Base-by-base conservation (phyloP, 2,888 invertebrate genomes). In the Caenorhabditis doughertyi region DNA sequence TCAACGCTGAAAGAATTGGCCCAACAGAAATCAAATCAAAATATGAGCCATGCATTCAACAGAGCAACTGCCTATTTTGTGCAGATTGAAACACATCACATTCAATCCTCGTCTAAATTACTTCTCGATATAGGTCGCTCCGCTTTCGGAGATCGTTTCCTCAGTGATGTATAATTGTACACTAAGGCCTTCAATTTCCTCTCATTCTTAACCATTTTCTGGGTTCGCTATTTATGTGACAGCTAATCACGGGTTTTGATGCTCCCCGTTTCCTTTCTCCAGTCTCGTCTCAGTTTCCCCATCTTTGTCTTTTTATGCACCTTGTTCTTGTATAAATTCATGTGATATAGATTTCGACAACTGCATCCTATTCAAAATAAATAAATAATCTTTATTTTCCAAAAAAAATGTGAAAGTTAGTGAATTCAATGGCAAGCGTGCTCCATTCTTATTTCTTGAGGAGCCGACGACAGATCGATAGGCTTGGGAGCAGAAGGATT, bases 1-100 rank as follows among this genome's bases (percentile, higher is more conserved):
- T 56, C 72, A 27, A 86, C 90, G 13, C 58, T 90, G 39, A 86
- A 85, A 64, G 89, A 90, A 18, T 27, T 88, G 27, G 83, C 87
- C 39, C 68, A 60, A n/a, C 80, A 74, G 8, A 88, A 87, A 77
- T 58, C 84, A 18, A 84, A 84, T 60, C 79, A 79, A 35, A 74
- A 77, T 9, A 84, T 84, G 83, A 68, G 77, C 27, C 53, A 72
- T 9, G 79, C 83, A 8, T 88, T 86, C 81, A 85, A 87, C 62
- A 72, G 58, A 25, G 79, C 86, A 3, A 86, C 84, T 0, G 83
- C 74, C 51, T 88, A 83, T 68, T 88, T 88, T 70, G 83, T 84
- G 11, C 84, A 86, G 64, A 81, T 87, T 53, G 86, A 86, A 25
- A 82, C 77, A 21, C 84, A 86, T 64, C 76, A 84, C 35, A 80